Conservation (phyloP, 2,888 invertebrate species). For the Iselma pallidipennis region DNA sequence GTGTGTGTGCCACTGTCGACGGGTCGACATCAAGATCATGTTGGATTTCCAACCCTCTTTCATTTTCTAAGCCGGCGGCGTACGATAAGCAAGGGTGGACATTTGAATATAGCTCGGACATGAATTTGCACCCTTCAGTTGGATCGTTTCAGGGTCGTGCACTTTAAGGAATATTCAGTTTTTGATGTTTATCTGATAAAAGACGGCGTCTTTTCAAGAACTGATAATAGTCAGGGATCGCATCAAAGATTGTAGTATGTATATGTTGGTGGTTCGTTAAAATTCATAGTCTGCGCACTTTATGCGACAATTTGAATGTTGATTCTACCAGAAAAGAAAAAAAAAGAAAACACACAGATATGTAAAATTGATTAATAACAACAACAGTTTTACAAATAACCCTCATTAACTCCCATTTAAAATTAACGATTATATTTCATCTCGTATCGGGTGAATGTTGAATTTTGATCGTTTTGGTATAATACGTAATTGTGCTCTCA, state of each 20-base stretch:
- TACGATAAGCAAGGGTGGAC: constrained; percentile 41
- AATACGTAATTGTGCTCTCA: neutral
- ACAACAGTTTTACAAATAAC: neutral
- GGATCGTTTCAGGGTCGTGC: constrained; percentile 29
- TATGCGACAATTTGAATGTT: no score
- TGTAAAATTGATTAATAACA: neutral
- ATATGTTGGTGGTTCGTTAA: no score
- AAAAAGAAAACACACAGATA: neutral
- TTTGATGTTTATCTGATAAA: constrained; percentile 28
- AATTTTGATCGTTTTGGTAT: neutral
- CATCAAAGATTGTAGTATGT: neutral
- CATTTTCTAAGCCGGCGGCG: constrained; percentile 44
- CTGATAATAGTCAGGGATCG: neutral
- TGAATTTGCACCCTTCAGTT: constrained; percentile 43
- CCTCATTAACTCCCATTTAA: neutral
- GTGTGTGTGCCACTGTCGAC: constrained; percentile 38
- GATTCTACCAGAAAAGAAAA: neutral
- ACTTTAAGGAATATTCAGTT: constrained; percentile 27
- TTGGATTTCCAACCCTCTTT: constrained; percentile 50
- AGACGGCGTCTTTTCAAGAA: neutral
- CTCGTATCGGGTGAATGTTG: neutral
- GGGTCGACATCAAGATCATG: constrained; percentile 46
- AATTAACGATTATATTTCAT: neutral
- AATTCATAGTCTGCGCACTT: neutral
- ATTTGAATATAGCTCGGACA: constrained; percentile 45